Percentiles rank a stretch among this genome's conserved stretches.
phyloP scores from a whole-genome alignment of 2,113 vertebrate species.

The Apaloderma vittatum region DNA sequence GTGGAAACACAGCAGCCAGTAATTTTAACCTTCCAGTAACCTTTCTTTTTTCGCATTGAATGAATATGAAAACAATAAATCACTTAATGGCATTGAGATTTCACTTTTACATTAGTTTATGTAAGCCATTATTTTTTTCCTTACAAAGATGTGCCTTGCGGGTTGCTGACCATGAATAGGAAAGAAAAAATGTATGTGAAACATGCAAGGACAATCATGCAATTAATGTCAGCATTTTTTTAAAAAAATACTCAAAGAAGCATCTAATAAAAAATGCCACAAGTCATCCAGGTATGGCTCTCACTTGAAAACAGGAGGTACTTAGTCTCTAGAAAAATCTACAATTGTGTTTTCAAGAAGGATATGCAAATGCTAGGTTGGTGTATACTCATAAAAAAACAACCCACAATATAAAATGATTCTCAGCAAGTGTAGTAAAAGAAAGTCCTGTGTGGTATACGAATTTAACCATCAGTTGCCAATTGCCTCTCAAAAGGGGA shows the following conservation, averaged over 20 bases:
- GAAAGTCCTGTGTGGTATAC: neutral
- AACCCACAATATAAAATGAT: neutral
- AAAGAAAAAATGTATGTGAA: neutral
- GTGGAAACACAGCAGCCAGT: neutral
- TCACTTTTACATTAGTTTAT: neutral
- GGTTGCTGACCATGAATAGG: neutral
- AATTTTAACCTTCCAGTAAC: neutral
- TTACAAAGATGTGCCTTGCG: neutral
- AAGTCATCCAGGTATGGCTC: neutral
- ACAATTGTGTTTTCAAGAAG: neutral
- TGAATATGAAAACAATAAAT: neutral
- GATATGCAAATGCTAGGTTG: neutral
- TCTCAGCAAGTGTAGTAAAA: neutral
- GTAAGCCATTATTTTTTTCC: neutral
- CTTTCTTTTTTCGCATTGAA: neutral
- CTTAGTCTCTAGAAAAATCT: neutral
- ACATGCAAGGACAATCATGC: neutral
- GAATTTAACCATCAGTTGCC: neutral
- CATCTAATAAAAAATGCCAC: rapidly evolving
- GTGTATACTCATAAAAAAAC: neutral
- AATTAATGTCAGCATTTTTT: neutral
- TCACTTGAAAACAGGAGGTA: neutral
- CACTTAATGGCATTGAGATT: neutral
- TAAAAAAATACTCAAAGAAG: neutral
- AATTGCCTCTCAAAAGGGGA: neutral